Evolutionary conservation across 53 echinoderm and acorn worm genomes (phyloP), one percentile per base, ranked within the genome.

Genomic region (Apostichopus leukothele): DNA sequence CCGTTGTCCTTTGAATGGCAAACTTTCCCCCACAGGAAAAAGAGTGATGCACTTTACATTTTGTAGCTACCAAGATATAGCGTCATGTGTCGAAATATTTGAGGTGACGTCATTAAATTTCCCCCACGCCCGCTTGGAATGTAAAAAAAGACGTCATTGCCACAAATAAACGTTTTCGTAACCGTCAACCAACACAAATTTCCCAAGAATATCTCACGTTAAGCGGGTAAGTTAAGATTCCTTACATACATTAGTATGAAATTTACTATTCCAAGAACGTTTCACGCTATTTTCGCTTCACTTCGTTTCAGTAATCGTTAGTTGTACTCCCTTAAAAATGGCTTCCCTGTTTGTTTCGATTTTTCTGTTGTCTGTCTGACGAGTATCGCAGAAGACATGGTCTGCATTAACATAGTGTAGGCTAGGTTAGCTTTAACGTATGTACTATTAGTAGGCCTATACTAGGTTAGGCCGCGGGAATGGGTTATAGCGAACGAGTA

Each of bases 101-200:
- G 53, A 20, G 20, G 59, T 81, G 57, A 81, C 81, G 81, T 81
- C 81, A 81, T 59, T 59, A 81, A 81, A 81, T 81, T 81, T 54
- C 81, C 81, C 81, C 81, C 71, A 81, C 81, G 81, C 81, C 81
- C 59, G 81, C 16, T 59, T 54, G 59, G 81, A 81, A 81, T 81
- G 81, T 18, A 10, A 59, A 81, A 81, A 59, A 81, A 52, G 81
- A 81, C 81, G 81, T 81, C 81, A 81, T 81, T 81, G 81, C 81
- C 59, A 81, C 81, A 81, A 94, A 94, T 94, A 94, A 94, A 89
- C 85, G 52, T 75, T 94, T 83, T 92, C 94, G 94, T 94, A 92
- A 94, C 91, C 90, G 90, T 74, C 91, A 88, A 89, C 94, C 74
- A 94, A 92, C 92, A 90, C 91, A 91, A 90, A 75, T 76, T 85